Percentiles rank a stretch among this genome's conserved stretches.
Evolutionary conservation across 2,113 vertebrate species (phyloP).

Genomic region (Pterophyllum scalare): DNA sequence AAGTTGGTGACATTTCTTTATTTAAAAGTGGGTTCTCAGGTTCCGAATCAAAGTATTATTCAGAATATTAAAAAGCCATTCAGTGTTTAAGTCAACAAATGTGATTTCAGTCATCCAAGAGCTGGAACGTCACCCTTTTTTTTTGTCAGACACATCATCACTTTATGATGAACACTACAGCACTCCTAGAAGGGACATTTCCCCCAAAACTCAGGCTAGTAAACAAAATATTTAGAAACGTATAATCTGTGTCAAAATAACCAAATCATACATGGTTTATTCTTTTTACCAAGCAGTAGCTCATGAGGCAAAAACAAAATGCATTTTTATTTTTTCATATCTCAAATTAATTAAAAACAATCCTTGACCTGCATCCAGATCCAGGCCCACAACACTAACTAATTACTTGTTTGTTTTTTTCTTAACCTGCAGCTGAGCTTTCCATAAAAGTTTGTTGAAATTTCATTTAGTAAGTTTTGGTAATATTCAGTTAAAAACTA

Average conservation of each 20-base stretch:
- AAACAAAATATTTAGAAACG: neutral
- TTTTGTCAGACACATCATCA: accelerated
- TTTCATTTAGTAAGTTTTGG: neutral
- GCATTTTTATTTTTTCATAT: neutral
- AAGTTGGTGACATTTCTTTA: neutral
- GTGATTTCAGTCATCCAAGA: neutral
- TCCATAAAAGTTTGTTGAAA: conserved; percentile 5
- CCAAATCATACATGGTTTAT: neutral
- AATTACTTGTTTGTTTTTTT: neutral
- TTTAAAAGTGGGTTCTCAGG: neutral
- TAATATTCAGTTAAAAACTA: conserved; percentile 7
- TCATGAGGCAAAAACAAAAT: neutral
- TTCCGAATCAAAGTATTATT: neutral
- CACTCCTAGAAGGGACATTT: neutral
- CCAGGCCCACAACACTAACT: neutral
- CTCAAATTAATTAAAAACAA: conserved; percentile 3
- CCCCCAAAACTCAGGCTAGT: neutral
- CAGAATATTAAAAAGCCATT: too few relatives aligned
- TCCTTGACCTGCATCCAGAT: conserved; percentile 6
- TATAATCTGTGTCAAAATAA: neutral
- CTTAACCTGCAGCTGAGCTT: neutral
- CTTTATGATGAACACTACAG: neutral
- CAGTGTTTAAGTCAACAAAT: too few relatives aligned
- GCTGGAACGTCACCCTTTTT: accelerated
- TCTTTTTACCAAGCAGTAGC: neutral